phyloP scores from a whole-genome alignment of 2,888 invertebrate genomes.

The Cotesia congregata region DNA sequence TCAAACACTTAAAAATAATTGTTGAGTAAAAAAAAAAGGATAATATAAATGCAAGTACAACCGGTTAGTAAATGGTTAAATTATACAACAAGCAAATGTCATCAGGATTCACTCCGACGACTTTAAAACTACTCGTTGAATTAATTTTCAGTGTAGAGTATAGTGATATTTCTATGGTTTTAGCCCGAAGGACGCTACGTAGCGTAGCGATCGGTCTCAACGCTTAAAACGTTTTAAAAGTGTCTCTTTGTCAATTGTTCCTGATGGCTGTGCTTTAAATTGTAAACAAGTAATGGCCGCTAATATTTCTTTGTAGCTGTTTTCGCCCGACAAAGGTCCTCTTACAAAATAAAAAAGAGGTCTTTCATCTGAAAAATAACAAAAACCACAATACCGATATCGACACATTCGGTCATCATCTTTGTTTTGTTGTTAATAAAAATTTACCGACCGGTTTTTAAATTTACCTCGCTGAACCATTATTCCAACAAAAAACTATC shows the following conservation, averaged over 20 bases:
- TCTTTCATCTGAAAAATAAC: background rate
- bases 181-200: background rate
- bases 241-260: constrained; percentile 1
- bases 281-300: constrained; percentile 1
- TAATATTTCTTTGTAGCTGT: background rate
- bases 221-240: background rate
- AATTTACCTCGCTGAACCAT: background rate
- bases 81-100: constrained; percentile 9
- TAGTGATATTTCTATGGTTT: constrained; percentile 1
- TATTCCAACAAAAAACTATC: background rate
- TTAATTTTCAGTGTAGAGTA: background rate
- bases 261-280: constrained; percentile 1
- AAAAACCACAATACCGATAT: background rate
- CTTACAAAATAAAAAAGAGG: background rate
- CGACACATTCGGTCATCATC: background rate
- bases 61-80: constrained; percentile 12
- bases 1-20: background rate
- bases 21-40: background rate
- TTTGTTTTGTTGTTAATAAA: background rate
- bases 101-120: background rate
- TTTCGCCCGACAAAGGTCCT: background rate
- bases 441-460: background rate
- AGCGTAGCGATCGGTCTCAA: background rate
- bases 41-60: constrained; percentile 5
- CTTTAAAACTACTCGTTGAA: background rate